These are phyloP conservation scores for Drosophila ambigua DNA, from an alignment of 1,140 invertebrate genomes.

Conservation along the genomic window DNA sequence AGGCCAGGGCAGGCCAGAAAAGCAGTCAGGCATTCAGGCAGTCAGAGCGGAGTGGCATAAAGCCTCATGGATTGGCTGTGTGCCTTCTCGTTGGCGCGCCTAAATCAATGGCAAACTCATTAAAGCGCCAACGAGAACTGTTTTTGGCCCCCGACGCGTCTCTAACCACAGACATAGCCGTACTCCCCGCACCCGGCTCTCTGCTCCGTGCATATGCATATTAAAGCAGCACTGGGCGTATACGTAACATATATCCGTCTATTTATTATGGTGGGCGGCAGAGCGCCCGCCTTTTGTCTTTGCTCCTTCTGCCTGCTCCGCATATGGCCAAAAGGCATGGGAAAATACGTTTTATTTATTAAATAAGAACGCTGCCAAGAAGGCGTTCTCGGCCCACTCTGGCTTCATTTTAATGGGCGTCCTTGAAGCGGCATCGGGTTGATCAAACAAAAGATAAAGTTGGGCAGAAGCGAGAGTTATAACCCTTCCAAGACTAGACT, in stretches of 20 bases:
- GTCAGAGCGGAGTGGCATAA: conserved; percentile 1
- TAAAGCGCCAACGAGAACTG: conserved; percentile 58
- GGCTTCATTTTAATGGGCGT: conserved; percentile 34
- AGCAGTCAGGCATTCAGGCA: background rate
- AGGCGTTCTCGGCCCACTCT: conserved; percentile 7
- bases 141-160: conserved; percentile 45
- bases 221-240: conserved; percentile 69
- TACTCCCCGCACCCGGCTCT: conserved; percentile 8
- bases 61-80: conserved; percentile 25
- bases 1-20: background rate
- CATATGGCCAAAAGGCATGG: conserved; percentile 59
- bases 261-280: conserved; percentile 48
- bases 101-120: conserved; percentile 81
- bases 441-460: conserved; percentile 28
- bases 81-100: conserved; percentile 32
- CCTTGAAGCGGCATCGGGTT: background rate
- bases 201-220: conserved; percentile 66
- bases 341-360: conserved; percentile 75
- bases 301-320: conserved; percentile 28
- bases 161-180: conserved; percentile 47
- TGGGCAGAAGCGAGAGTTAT: conserved; percentile 33
- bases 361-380: conserved; percentile 57
- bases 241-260: conserved; percentile 62
- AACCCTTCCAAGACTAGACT: conserved; percentile 13
- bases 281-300: conserved; percentile 56